Conservation (phyloP, 2,888 invertebrate species). For the Drosophila conformis region DNA sequence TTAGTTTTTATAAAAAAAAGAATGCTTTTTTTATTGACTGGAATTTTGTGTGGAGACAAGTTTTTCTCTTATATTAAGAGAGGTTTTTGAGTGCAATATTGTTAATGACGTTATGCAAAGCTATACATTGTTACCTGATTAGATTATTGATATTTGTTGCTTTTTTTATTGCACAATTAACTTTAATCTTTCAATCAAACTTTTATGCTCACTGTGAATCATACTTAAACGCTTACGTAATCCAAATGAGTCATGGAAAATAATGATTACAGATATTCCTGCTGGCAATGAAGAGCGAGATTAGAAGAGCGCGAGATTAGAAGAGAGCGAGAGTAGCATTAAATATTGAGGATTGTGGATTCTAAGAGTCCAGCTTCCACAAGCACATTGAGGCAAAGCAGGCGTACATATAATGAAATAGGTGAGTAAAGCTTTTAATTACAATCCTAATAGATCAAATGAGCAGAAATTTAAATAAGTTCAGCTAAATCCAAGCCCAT, state of each 20-base stretch:
- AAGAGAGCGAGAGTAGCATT: no score
- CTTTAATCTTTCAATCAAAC: neutral
- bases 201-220: neutral
- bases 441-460: neutral
- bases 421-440: neutral
- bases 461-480: neutral
- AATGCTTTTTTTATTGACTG: neutral
- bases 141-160: neutral
- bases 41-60: neutral
- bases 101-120: neutral
- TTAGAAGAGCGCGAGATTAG: neutral
- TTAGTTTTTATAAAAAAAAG: constrained; percentile 71
- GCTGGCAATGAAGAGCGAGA: neutral
- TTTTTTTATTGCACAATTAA: neutral
- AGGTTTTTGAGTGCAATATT: neutral
- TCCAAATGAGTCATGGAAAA: neutral
- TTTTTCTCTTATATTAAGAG: neutral
- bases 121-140: neutral
- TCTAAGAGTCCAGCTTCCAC: neutral
- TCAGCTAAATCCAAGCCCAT: neutral
- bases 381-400: neutral
- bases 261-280: neutral
- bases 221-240: neutral
- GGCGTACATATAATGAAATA: neutral
- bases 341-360: neutral